Evolutionary conservation across 1,140 invertebrate species (phyloP).

Genomic region (Ips typographus): DNA sequence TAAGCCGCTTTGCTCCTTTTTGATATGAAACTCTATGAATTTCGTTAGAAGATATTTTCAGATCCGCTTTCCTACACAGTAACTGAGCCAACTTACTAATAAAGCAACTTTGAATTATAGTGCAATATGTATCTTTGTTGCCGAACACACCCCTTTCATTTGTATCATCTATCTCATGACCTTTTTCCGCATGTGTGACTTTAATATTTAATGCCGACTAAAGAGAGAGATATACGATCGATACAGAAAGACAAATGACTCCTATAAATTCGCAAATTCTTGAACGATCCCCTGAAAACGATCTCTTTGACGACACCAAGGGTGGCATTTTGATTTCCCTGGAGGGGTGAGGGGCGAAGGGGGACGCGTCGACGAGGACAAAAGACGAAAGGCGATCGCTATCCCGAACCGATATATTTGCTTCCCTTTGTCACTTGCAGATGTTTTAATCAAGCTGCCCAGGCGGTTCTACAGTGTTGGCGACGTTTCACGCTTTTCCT

Average conservation of each 20-base stretch:
- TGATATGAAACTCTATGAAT: conserved; percentile 7
- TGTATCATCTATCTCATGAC: neutral
- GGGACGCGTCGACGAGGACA: conserved; percentile 19
- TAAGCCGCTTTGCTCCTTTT: conserved; percentile 7
- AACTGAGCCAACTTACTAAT: too few species aligned
- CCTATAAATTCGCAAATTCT: conserved; percentile 32
- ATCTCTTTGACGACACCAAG: conserved; percentile 33
- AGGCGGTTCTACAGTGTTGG: neutral
- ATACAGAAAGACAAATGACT: conserved; percentile 29
- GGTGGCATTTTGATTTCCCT: conserved; percentile 35
- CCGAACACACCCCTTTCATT: neutral
- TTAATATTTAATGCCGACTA: conserved; percentile 10
- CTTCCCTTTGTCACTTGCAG: conserved; percentile 42
- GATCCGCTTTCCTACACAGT: neutral
- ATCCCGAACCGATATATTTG: conserved; percentile 37
- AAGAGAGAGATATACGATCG: conserved; percentile 7
- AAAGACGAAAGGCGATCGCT: conserved; percentile 38
- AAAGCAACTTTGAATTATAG: too few species aligned
- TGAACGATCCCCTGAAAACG: conserved; percentile 25
- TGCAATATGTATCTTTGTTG: neutral
- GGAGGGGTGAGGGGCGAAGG: conserved; percentile 17
- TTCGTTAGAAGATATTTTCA: conserved; percentile 3
- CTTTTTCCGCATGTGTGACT: conserved; percentile 6
- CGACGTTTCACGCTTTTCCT: neutral
- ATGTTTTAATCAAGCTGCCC: conserved; percentile 39